phyloP scores from a whole-genome alignment of 2,888 invertebrate genomes.

The Cyrtodaria siliqua region DNA sequence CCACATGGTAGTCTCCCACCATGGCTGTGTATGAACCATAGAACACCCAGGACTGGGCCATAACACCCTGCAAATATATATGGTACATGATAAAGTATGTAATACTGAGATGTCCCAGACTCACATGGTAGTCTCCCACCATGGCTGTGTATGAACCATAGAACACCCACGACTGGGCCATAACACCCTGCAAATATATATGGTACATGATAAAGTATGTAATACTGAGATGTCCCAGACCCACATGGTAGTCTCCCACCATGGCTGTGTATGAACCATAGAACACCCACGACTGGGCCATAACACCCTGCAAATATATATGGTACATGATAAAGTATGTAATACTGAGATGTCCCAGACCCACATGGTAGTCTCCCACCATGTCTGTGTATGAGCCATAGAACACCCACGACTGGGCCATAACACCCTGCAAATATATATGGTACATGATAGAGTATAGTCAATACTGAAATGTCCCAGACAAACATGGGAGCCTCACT shows the following conservation, averaged over 20 bases:
- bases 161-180: no score
- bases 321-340: no score
- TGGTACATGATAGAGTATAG: no score
- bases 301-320: constrained; percentile 73
- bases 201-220: no score
- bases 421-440: constrained; percentile 62
- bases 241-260: constrained; percentile 60
- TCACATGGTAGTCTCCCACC: constrained; percentile 60
- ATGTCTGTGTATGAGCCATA: constrained; percentile 65
- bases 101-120: constrained; percentile 71
- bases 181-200: no score
- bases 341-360: constrained; percentile 73
- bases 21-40: constrained; percentile 65
- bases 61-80: constrained; percentile 73
- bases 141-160: constrained; percentile 65
- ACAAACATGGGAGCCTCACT: constrained; percentile 63
- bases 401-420: constrained; percentile 72
- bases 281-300: constrained; percentile 71
- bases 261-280: constrained; percentile 65
- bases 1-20: constrained; percentile 60
- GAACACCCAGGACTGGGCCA: constrained; percentile 71
- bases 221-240: constrained; percentile 71
- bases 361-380: constrained; percentile 57
- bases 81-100: no score
- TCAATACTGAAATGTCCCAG: constrained; percentile 73